A percentile compares a stretch with the other conserved stretches of the same genome.
These are phyloP conservation scores for Lasioglossum vierecki DNA, from an alignment of 2,888 invertebrate species.

Conservation along the genomic window DNA sequence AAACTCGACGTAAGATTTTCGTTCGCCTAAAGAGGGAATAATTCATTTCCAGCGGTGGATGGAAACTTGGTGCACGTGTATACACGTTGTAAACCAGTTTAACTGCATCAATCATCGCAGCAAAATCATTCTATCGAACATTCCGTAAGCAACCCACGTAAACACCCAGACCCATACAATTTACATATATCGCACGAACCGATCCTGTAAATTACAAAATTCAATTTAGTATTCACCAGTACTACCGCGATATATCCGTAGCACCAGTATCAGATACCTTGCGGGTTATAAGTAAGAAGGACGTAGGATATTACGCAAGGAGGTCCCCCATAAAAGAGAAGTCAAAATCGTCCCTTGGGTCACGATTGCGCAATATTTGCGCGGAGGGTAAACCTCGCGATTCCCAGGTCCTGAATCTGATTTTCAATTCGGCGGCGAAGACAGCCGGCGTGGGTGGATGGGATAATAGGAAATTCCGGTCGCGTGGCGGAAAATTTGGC, in stretches of 20 bases:
- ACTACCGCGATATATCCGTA: neutral
- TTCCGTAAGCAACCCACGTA: neutral
- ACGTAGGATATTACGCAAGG: neutral
- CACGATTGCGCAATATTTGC: slow-evolving; percentile 23
- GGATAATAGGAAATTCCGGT: slow-evolving; percentile 38
- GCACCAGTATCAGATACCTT: neutral
- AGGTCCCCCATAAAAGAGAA: neutral
- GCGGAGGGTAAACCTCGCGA: neutral
- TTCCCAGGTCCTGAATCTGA: slow-evolving; percentile 8
- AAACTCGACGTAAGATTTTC: too few relatives aligned
- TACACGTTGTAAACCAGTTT: neutral
- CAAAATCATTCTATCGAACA: neutral
- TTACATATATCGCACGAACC: neutral
- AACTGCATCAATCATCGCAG: neutral
- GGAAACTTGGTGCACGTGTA: too few relatives aligned
- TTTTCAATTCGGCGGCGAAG: slow-evolving; percentile 1
- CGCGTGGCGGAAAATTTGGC: slow-evolving; percentile 31
- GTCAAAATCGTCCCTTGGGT: neutral
- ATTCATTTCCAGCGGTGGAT: too few relatives aligned
- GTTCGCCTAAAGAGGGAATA: too few relatives aligned
- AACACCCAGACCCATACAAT: neutral
- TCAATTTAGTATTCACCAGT: neutral
- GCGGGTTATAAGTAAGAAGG: neutral
- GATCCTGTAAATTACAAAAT: neutral
- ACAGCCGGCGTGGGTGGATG: neutral